phyloP scores from a whole-genome alignment of 2,113 vertebrate genomes.

The Passer domesticus region DNA sequence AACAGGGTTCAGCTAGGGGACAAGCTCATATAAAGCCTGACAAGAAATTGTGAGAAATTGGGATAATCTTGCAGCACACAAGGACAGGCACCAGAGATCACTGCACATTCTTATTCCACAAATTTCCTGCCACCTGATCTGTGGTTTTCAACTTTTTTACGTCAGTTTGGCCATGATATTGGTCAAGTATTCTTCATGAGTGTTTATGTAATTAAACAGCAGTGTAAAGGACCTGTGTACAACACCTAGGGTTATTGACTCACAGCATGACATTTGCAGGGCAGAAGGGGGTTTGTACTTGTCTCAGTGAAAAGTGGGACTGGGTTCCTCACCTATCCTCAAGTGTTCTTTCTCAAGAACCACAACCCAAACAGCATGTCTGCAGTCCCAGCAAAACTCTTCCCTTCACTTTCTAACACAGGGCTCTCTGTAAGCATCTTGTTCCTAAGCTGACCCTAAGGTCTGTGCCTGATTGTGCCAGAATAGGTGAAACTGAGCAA shows the following conservation, averaged over 20 bases:
- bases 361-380: not conserved
- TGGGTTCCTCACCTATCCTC: not conserved
- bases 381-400: not conserved
- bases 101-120: accelerated
- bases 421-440: not conserved
- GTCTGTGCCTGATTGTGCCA: not conserved
- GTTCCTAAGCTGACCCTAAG: not conserved
- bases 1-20: not conserved
- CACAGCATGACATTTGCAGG: not conserved
- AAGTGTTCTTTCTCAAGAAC: not conserved
- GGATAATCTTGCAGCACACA: not conserved
- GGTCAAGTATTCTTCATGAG: not conserved
- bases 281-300: not conserved
- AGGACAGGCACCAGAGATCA: not conserved
- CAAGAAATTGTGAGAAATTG: not conserved
- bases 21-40: not conserved
- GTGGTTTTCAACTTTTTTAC: not conserved
- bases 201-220: not conserved
- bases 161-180: not conserved
- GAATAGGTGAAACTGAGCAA: not conserved
- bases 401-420: not conserved
- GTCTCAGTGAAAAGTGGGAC: not conserved
- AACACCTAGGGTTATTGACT: not conserved
- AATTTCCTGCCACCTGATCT: not conserved
- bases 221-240: not conserved